Conservation (phyloP, 2,888 invertebrate species). For the Eristalis arbustorum region DNA sequence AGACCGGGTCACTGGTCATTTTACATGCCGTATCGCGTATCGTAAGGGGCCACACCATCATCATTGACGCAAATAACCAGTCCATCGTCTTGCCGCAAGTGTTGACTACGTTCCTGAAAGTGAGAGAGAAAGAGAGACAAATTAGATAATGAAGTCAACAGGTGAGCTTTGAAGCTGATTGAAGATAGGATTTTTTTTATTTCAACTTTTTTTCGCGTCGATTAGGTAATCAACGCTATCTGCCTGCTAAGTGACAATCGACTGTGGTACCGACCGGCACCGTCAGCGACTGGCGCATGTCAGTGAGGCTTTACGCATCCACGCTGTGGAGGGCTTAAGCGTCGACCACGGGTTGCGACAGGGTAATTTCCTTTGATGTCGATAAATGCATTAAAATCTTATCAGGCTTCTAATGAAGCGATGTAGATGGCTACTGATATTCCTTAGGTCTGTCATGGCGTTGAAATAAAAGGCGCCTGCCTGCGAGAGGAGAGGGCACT, state of each 20-base stretch:
- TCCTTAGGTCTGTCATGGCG: too few species aligned
- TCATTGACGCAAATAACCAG: constrained; percentile 39
- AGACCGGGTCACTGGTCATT: constrained; percentile 19
- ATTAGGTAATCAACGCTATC: background rate
- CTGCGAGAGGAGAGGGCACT: too few species aligned
- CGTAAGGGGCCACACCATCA: background rate
- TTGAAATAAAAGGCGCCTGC: too few species aligned
- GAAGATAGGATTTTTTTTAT: constrained; percentile 6
- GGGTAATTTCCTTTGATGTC: background rate
- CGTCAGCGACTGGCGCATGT: background rate
- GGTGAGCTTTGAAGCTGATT: constrained; percentile 40
- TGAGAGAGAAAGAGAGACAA: background rate
- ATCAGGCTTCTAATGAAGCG: too few species aligned
- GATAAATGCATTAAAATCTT: background rate
- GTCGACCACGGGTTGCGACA: background rate
- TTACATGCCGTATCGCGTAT: background rate
- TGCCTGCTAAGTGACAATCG: background rate
- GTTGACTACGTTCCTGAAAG: constrained; percentile 31
- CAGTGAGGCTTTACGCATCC: background rate
- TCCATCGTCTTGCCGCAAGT: background rate
- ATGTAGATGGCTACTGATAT: too few species aligned
- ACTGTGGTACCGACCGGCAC: background rate
- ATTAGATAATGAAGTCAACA: constrained; percentile 41
- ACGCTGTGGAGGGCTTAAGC: background rate
- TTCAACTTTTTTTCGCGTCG: background rate